Evolutionary conservation across 2,888 invertebrate species (phyloP).

Genomic region (Mimachlamys varia): DNA sequence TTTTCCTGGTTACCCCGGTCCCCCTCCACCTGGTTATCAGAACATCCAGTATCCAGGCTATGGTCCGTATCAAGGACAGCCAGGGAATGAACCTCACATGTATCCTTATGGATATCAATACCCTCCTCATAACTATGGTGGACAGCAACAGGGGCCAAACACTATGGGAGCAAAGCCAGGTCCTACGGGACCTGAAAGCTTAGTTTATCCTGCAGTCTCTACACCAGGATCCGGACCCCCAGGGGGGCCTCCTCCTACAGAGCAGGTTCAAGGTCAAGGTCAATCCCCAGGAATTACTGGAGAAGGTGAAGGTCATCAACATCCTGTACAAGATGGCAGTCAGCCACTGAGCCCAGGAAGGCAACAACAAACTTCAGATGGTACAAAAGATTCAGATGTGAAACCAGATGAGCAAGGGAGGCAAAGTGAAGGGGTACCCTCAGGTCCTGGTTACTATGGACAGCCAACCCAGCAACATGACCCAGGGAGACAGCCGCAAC

Average conservation of each 20-base stretch:
- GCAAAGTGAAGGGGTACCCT: too few species aligned
- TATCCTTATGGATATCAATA: neutral
- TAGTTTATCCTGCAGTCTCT: neutral
- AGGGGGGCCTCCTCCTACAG: neutral
- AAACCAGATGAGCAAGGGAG: neutral
- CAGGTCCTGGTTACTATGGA: too few species aligned
- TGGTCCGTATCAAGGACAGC: neutral
- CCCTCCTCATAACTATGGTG: neutral
- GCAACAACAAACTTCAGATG: neutral
- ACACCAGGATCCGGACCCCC: neutral
- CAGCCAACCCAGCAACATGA: too few species aligned
- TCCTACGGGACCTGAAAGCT: neutral
- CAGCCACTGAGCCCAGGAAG: too few species aligned
- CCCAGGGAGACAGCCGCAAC: too few species aligned
- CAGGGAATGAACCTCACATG: neutral
- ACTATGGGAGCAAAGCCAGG: neutral
- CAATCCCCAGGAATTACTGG: neutral
- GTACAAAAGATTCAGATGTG: neutral
- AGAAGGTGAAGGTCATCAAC: neutral
- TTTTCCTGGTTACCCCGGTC: neutral
- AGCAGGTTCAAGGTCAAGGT: neutral
- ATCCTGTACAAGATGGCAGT: neutral
- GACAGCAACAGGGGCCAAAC: neutral
- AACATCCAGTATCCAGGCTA: neutral
- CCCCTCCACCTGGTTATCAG: neutral